These are phyloP conservation scores for Maniola jurtina DNA, from an alignment of 1,140 invertebrate genomes.

Conservation along the genomic window DNA sequence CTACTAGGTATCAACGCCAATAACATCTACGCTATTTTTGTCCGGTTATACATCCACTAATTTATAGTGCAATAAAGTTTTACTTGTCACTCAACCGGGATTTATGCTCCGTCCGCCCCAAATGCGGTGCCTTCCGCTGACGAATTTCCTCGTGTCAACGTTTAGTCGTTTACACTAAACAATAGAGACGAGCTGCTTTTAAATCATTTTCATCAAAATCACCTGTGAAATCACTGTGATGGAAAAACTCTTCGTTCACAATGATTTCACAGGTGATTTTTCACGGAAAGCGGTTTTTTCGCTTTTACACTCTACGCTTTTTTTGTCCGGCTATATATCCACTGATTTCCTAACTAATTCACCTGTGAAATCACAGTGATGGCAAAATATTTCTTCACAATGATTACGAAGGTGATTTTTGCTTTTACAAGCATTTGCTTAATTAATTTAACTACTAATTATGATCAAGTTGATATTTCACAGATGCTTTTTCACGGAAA, in stretches of 20 bases:
- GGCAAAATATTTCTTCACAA: no score
- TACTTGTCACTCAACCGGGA: constrained; percentile 70
- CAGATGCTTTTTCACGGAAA: no score
- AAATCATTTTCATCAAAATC: neutral
- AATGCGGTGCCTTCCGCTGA: constrained; percentile 73
- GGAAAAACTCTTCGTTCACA: no score
- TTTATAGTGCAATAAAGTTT: constrained; percentile 76
- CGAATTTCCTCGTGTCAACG: constrained; percentile 71
- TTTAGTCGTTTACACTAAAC: constrained; percentile 51
- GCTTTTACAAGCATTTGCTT: no score
- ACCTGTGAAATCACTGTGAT: no score
- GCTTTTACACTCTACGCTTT: constrained; percentile 41
- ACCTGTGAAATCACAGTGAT: no score
- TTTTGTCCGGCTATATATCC: constrained; percentile 63
- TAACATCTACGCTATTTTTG: constrained; percentile 60
- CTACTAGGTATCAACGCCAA: constrained; percentile 59
- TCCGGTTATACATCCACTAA: constrained; percentile 63
- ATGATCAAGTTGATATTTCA: no score
- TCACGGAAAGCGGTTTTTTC: no score
- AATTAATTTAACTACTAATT: no score
- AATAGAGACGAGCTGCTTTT: neutral
- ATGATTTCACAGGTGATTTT: no score
- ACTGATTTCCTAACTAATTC: constrained; percentile 48
- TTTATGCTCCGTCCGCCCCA: constrained; percentile 68
- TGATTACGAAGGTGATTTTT: no score